Evolutionary conservation across 92 coral and sea anemone genomes (phyloP).

Genomic region (Epizoanthus scotinus): DNA sequence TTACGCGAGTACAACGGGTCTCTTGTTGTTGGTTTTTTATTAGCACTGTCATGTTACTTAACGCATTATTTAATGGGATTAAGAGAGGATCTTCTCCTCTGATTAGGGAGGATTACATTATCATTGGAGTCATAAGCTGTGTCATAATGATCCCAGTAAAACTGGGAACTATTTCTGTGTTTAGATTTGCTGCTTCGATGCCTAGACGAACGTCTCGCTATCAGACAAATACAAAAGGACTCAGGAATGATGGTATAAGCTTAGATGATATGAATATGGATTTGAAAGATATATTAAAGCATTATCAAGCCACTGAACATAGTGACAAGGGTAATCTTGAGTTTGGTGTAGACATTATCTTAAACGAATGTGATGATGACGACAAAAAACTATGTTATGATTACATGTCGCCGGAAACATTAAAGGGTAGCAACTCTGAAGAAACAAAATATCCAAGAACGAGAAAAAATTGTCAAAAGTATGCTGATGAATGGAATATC

Average conservation of each 20-base stretch:
- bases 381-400: neutral
- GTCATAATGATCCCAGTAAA: slow-evolving; percentile 76
- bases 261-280: slow-evolving; percentile 5
- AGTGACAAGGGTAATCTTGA: neutral
- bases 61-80: slow-evolving; percentile 63
- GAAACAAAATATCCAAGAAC: neutral
- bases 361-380: neutral
- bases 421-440: neutral
- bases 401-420: neutral
- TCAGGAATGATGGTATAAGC: slow-evolving; percentile 15
- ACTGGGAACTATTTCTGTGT: slow-evolving; percentile 59
- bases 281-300: slow-evolving; percentile 2
- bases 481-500: slow-evolving; percentile 27
- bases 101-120: slow-evolving; percentile 47
- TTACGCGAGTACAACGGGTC: slow-evolving; percentile 84
- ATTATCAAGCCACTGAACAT: neutral
- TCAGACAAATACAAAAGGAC: slow-evolving; percentile 5
- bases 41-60: slow-evolving; percentile 76
- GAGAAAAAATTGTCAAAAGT: neutral
- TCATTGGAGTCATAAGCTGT: slow-evolving; percentile 71
- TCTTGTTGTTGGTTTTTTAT: slow-evolving; percentile 85
- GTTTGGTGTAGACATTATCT: neutral
- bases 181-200: slow-evolving; percentile 68
- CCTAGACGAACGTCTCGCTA: slow-evolving; percentile 24
- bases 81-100: slow-evolving; percentile 44